Evolutionary conservation across 2,888 invertebrate genomes (phyloP).

Genomic region (Matsumyia berberina): DNA sequence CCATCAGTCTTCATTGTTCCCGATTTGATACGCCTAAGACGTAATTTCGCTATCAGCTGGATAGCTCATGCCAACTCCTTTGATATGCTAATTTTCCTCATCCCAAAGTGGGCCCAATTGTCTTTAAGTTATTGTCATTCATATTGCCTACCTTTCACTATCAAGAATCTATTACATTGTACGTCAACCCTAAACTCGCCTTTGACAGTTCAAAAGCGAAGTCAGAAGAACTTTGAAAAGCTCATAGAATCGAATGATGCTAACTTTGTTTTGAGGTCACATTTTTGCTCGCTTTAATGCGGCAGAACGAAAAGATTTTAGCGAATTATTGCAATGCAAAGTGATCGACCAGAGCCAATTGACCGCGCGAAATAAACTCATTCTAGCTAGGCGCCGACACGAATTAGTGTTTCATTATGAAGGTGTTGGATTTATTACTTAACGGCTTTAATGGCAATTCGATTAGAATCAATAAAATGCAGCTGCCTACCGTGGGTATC

Average conservation of each 20-base stretch:
- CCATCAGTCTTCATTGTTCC: not conserved
- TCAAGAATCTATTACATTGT: not conserved
- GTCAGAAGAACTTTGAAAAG: not conserved
- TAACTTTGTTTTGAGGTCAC: not conserved
- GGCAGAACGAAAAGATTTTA: not conserved
- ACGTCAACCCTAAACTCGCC: not conserved
- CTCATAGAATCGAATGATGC: not conserved
- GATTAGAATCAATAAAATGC: constrained; percentile 23
- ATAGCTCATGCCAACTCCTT: not conserved
- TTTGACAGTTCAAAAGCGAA: not conserved
- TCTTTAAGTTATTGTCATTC: constrained; percentile 6
- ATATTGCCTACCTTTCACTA: not conserved
- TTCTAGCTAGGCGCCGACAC: not conserved
- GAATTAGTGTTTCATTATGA: constrained; percentile 6
- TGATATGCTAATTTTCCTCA: not conserved
- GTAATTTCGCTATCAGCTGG: not conserved
- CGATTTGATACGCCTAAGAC: not conserved
- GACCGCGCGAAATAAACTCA: not conserved
- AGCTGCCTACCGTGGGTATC: not conserved
- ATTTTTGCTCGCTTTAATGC: not conserved
- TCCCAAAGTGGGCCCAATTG: constrained; percentile 1
- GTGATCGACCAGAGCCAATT: too few relatives aligned
- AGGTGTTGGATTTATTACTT: not conserved
- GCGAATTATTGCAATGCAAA: not conserved
- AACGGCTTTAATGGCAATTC: constrained; percentile 11